phyloP scores from a whole-genome alignment of 2,113 vertebrate species.

The Corythornis cristatus region DNA sequence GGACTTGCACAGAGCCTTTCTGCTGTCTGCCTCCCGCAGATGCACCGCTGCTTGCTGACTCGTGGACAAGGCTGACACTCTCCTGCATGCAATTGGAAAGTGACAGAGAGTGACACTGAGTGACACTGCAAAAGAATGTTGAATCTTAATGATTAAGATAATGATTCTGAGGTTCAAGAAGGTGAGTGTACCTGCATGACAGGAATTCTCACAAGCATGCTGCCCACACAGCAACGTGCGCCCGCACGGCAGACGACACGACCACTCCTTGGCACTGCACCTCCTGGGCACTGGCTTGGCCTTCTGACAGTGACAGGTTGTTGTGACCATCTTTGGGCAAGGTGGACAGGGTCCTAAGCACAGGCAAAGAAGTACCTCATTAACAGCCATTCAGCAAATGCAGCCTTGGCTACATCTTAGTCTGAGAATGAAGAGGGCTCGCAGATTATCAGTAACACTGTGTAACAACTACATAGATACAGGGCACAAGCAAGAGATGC shows the following conservation, averaged over 20 bases:
- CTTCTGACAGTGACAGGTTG: constrained; percentile 88
- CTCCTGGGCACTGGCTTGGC: constrained; percentile 88
- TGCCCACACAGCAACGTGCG: constrained; percentile 84
- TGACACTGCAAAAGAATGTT: not conserved
- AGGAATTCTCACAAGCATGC: constrained; percentile 83
- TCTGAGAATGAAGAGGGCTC: not conserved
- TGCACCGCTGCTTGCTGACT: constrained; percentile 89
- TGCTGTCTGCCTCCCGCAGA: constrained; percentile 83
- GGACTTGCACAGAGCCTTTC: constrained; percentile 90
- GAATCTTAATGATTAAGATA: not conserved
- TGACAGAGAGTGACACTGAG: not conserved
- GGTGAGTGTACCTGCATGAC: constrained; percentile 81
- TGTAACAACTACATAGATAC: not conserved
- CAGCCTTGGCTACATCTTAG: not conserved
- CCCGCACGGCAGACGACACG: constrained; percentile 82
- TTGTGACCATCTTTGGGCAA: constrained; percentile 94
- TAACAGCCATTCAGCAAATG: not conserved
- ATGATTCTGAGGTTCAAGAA: not conserved
- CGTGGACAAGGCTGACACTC: constrained; percentile 87
- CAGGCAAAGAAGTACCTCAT: not conserved
- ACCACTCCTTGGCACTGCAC: constrained; percentile 94
- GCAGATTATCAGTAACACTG: not conserved
- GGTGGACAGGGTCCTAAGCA: constrained; percentile 91
- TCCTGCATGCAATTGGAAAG: constrained; percentile 64
- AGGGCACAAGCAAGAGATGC: not conserved